Percentiles rank a stretch among this genome's conserved stretches.
Conservation (phyloP, 2,888 invertebrate species). For the Branchellion lobata region DNA sequence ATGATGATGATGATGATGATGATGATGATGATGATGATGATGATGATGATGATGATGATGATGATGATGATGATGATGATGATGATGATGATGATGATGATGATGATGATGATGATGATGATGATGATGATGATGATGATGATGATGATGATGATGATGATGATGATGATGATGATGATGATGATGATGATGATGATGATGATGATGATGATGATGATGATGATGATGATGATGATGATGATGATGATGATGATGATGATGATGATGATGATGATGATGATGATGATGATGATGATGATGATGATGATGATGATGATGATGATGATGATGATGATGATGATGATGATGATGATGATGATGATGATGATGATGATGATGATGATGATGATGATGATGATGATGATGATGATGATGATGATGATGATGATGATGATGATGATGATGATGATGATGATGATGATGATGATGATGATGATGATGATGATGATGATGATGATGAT, state of each 20-base stretch:
- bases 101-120: not conserved
- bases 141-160: slow-evolving; percentile 1
- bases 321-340: slow-evolving; percentile 1
- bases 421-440: not conserved
- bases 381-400: not conserved
- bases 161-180: not conserved
- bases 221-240: slow-evolving; percentile 1
- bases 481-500: not conserved
- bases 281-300: not conserved
- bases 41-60: slow-evolving; percentile 1
- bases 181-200: not conserved
- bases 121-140: not conserved
- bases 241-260: not conserved
- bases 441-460: slow-evolving; percentile 3
- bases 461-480: not conserved
- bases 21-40: not conserved
- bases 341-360: not conserved
- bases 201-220: not conserved
- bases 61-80: not conserved
- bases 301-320: not conserved
- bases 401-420: slow-evolving; percentile 1
- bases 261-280: slow-evolving; percentile 3
- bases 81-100: slow-evolving; percentile 3
- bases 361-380: not conserved
- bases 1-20: not conserved